Base-by-base conservation (phyloP, 2,888 invertebrate genomes). In the Cylloceria caligata region DNA sequence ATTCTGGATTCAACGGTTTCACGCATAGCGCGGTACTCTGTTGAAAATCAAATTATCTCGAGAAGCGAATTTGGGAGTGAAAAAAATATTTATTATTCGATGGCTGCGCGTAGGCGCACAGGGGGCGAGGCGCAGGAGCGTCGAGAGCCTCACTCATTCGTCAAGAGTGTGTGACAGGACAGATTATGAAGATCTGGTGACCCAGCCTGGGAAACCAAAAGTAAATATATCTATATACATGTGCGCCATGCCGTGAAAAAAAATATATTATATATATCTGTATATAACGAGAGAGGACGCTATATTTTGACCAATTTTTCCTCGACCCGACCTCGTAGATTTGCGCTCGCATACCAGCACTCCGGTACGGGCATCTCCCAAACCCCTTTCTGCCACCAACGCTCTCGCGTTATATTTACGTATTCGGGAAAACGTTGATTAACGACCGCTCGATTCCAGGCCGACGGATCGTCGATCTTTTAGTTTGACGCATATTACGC, bases 401-500 rank as follows among this genome's bases (percentile, higher is more conserved):
- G 74, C 45, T 19, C 64, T 9, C 78, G 42, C 55, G 65, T 79
- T 78, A 75, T 83, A 83, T 84, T 84, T 84, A 81, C 83, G 81
- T 76, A 81, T 83, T 84, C 80, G 83, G 73, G 77, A 78, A 69
- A 81, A 74, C 84, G 83, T 84, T 84, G 84, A 84, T 84, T 84
- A 84, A 84, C 84, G 84, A 84, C 68, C 83, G 74, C 68, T 83
- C 81, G 81, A 84, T 84, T 83, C 68, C 81, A 83, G 83, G 65
- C 83, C 84, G 83, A 83, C 81, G 76, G 84, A 84, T 84, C 83
- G 82, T 85, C 85, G 81, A 83, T 83, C 83, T 83, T 83, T 84
- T 81, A 81, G 84, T 81, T 81, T 83, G 81, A 78, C 83, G 83
- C 83, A 78, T 85, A 85, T 85, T 85, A 82, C 83, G 80, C 81